Conservation (phyloP, 2,888 invertebrate genomes). For the Melolontha melolontha region DNA sequence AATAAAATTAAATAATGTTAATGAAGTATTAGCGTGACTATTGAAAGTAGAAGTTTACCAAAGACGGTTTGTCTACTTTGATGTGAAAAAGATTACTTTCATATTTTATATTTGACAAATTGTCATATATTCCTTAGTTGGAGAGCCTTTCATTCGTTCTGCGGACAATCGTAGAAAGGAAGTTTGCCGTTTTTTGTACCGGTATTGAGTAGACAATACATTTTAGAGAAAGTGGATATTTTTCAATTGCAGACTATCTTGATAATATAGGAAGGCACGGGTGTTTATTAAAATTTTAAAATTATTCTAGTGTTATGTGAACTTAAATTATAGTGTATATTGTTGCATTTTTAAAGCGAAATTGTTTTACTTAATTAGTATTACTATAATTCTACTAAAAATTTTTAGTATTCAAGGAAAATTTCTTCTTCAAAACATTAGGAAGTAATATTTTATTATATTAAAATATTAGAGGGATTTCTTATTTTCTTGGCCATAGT, state of each 20-base stretch:
- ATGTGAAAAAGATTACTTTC: constrained; percentile 18
- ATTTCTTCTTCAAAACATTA: too few relatives aligned
- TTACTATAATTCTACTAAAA: too few relatives aligned
- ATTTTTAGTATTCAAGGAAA: too few relatives aligned
- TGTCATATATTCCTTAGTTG: constrained; percentile 22
- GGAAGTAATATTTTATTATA: too few relatives aligned
- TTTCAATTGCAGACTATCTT: neutral
- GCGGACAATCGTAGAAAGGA: constrained; percentile 21
- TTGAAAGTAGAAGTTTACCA: constrained; percentile 24
- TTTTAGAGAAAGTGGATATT: constrained; percentile 10
- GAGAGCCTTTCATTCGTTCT: constrained; percentile 11
- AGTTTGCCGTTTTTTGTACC: constrained; percentile 2
- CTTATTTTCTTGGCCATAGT: too few relatives aligned
- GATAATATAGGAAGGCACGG: neutral
- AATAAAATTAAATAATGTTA: constrained; percentile 9
- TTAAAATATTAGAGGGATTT: too few relatives aligned
- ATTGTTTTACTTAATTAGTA: too few relatives aligned
- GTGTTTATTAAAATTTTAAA: too few relatives aligned
- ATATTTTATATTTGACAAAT: constrained; percentile 21
- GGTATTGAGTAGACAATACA: neutral
- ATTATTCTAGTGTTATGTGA: too few relatives aligned
- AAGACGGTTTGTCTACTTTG: constrained; percentile 3
- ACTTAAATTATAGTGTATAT: too few relatives aligned
- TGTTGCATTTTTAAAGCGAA: too few relatives aligned
- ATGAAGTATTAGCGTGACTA: constrained; percentile 32